A percentile compares a stretch with the other conserved stretches of the same genome.
phyloP scores from a whole-genome alignment of 2,113 vertebrate genomes.

The Acinonyx jubatus region DNA sequence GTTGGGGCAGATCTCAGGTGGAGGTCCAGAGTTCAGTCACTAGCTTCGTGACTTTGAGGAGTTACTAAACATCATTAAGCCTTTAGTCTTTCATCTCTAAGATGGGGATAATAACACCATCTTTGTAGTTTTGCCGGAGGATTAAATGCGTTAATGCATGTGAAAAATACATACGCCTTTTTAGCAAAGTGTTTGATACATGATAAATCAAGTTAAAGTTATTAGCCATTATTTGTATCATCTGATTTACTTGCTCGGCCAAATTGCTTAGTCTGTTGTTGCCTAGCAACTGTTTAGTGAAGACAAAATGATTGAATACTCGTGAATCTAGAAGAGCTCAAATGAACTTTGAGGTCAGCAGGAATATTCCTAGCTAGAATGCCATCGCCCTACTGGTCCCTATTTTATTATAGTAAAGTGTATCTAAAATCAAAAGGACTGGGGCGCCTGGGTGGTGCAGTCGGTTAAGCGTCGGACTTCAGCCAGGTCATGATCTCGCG shows the following conservation, averaged over 20 bases:
- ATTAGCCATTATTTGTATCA: background rate
- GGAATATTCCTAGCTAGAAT: background rate
- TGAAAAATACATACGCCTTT: background rate
- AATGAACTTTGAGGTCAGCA: background rate
- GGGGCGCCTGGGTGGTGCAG: too few species aligned
- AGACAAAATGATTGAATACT: background rate
- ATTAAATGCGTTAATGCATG: background rate
- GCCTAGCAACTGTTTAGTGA: constrained; percentile 20
- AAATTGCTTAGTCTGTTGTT: background rate
- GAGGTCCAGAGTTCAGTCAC: background rate
- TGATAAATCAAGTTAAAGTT: constrained; percentile 6
- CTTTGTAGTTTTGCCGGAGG: background rate
- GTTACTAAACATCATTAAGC: background rate
- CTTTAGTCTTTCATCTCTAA: background rate
- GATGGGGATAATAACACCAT: background rate
- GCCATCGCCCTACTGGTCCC: background rate
- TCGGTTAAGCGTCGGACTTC: too few species aligned
- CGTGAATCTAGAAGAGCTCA: background rate
- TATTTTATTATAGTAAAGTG: background rate
- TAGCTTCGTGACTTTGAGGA: background rate
- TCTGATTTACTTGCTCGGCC: background rate
- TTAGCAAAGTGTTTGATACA: background rate
- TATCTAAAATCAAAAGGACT: background rate
- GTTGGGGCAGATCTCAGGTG: background rate
- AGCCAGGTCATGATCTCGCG: too few species aligned